phyloP scores from a whole-genome alignment of 2,113 vertebrate species.

The Nansenia antarctica region DNA sequence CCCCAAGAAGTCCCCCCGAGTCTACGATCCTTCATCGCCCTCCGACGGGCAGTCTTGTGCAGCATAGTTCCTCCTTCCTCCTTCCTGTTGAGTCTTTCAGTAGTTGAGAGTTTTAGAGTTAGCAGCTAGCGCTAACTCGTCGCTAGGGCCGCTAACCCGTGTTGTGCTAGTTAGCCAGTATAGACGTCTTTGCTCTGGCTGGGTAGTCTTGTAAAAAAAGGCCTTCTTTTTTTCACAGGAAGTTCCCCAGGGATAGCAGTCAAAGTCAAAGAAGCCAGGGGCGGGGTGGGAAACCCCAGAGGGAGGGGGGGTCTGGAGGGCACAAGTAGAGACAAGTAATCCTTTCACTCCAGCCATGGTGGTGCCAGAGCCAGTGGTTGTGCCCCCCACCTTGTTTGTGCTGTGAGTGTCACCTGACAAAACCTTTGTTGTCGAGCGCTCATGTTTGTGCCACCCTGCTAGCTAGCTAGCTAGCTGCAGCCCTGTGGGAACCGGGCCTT shows the following conservation, averaged over 20 bases:
- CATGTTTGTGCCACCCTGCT: too few species aligned
- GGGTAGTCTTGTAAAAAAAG: constrained; percentile 70
- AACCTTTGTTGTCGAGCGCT: too few species aligned
- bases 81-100: constrained; percentile 53
- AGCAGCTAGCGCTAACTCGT: constrained; percentile 62
- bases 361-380: constrained; percentile 61
- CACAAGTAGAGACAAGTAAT: constrained; percentile 38
- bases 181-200: constrained; percentile 37
- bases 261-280: constrained; percentile 60
- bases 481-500: too few species aligned
- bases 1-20: too few species aligned
- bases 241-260: too few species aligned
- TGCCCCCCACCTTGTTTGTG: constrained; percentile 38
- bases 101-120: constrained; percentile 62
- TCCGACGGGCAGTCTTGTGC: constrained; percentile 58
- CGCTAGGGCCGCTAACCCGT: constrained; percentile 60
- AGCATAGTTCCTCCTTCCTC: constrained; percentile 70
- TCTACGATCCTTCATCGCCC: constrained; percentile 47
- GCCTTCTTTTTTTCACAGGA: constrained; percentile 70
- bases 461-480: too few species aligned
- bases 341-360: constrained; percentile 66
- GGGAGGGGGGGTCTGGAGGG: constrained; percentile 64
- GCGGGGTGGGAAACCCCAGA: constrained; percentile 50
- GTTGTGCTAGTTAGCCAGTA: constrained; percentile 73
- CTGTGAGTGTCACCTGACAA: too few species aligned